Evolutionary conservation across 2,797 vertebrate species (phyloP).

Genomic region (Nannoperca australis): DNA sequence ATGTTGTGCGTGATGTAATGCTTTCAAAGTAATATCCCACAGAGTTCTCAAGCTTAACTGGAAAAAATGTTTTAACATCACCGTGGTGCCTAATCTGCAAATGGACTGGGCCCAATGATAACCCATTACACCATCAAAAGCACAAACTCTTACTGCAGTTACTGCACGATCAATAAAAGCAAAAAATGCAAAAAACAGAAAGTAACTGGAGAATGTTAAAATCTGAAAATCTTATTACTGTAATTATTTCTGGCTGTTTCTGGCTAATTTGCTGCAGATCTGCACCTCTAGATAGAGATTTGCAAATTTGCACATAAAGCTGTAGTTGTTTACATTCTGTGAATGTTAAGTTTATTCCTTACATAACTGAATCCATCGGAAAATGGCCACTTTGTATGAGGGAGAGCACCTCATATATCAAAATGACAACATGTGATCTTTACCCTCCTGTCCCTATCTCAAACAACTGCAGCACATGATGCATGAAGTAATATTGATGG

Average conservation of each 20-base stretch:
- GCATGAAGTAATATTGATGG: neutral
- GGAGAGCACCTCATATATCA: neutral
- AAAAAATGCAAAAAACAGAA: constrained; percentile 44
- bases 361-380: constrained; percentile 6
- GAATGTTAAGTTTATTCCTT: constrained; percentile 14
- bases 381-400: neutral
- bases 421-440: neutral
- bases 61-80: constrained; percentile 69
- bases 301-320: neutral
- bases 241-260: neutral
- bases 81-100: constrained; percentile 52
- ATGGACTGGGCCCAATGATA: constrained; percentile 53
- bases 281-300: neutral
- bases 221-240: neutral
- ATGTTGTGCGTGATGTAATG: constrained; percentile 72
- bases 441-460: neutral
- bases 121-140: constrained; percentile 71
- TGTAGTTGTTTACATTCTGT: neutral
- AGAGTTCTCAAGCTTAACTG: constrained; percentile 57
- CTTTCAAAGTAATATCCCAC: constrained; percentile 68
- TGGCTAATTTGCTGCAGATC: neutral
- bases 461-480: constrained; percentile 8
- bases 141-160: constrained; percentile 45
- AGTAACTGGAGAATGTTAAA: constrained; percentile 5
- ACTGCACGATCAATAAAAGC: constrained; percentile 49